Evolutionary conservation across 2,797 vertebrate genomes (phyloP), one percentile per base, ranked within the genome.

Genomic region (Chrysocyon brachyurus): DNA sequence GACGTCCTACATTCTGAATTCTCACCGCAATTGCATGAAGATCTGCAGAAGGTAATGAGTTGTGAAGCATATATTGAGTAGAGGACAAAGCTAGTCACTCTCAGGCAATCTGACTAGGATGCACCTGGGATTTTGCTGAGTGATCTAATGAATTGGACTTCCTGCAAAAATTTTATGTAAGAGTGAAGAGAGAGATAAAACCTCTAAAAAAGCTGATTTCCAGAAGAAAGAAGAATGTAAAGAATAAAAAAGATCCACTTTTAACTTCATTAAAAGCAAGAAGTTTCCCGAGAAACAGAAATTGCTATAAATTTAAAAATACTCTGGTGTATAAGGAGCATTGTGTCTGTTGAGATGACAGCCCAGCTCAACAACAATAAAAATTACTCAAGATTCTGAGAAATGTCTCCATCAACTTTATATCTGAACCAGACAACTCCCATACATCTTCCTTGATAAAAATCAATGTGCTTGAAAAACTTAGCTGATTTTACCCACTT

Each of bases 231-330:
- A 87, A 24, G 15, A 75, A 33, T 75, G 16, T 84, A 84, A 85
- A 63, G 54, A 63, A 86, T 54, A 72, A 81, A 88, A 61, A 12
- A 79, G 46, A 79, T 19, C 33, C 73, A 31, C 14, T 87, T 26
- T 54, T 36, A 36, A 36, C 36, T 36, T 33, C 82, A 52, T 17
- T 83, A 83, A 90, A 70, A 90, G 28, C 24, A 70, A 54, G 4
- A 82, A 6, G 8, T 49, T 92, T 93, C n/a, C 82, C 72, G 68
- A 90, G 68, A 89, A 90, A 84, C 10, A 61, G 33, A 83, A 85
- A 75, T 24, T 56, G 52, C 1, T 49, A 33, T 57, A 61, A 78
- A 79, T 33, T 66, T 83, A 83, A 87, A 73, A 66, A n/a, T 36
- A 33, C 33, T 21, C 56, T 12, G 49, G 54, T 86, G 57, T 75